A percentile compares a stretch with the other conserved stretches of the same genome.
phyloP scores from a whole-genome alignment of 2,113 vertebrate genomes.

The Caranx melampygus region DNA sequence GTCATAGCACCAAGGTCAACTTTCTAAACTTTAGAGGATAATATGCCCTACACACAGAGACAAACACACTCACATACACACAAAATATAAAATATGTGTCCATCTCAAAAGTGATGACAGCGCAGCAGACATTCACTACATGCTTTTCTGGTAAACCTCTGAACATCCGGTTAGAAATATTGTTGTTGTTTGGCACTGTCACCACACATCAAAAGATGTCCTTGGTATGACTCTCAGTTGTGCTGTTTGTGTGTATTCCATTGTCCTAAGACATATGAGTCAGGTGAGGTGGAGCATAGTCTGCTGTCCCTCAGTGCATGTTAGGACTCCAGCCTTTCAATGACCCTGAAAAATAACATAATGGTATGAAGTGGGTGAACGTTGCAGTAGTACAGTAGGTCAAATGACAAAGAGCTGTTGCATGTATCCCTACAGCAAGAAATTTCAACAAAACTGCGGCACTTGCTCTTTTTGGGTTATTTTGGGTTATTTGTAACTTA shows the following conservation, averaged over 20 bases:
- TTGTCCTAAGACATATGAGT: background rate
- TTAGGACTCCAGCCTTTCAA: background rate
- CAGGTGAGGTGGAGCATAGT: background rate
- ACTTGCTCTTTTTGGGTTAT: no score
- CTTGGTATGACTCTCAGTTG: constrained; percentile 4
- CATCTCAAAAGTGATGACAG: background rate
- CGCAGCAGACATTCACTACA: background rate
- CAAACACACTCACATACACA: no score
- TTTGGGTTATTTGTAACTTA: no score
- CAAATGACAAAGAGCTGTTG: background rate
- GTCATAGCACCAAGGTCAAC: constrained; percentile 11
- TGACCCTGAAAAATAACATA: constrained; percentile 2
- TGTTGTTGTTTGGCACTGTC: background rate
- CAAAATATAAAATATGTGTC: background rate
- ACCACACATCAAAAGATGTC: background rate
- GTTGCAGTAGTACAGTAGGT: background rate
- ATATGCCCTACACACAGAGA: no score
- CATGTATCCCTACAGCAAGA: background rate
- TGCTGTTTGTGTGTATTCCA: background rate
- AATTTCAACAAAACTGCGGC: background rate
- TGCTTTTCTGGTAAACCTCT: constrained; percentile 16
- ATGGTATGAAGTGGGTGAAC: background rate
- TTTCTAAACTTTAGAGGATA: no score
- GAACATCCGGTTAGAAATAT: constrained; percentile 15
- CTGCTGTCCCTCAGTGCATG: background rate